Evolutionary conservation across 2,888 invertebrate species (phyloP), one percentile per base, ranked within the genome.

Genomic region (Panopea generosa): DNA sequence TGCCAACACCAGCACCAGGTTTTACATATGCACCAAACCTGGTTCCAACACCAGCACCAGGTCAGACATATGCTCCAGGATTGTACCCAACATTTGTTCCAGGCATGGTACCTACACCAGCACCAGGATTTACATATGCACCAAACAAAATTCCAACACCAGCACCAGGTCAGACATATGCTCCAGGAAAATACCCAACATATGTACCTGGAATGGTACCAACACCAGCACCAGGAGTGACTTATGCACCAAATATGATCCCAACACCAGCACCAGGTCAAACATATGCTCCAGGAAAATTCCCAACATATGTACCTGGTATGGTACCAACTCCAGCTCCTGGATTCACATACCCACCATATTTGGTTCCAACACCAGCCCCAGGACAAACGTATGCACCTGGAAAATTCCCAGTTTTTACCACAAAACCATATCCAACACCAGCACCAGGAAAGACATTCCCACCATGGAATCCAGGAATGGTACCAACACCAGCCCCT

Each of bases 1-100:
- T 66, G 14, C 75, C 75, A n/a, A 84, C 84, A 6, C 81, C 82
- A 6, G 70, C 65, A 4, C 84, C 84, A 57, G 83, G 83, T 24
- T 52, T 18, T 0, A 75, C 75, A 1, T 75, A 29, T 66, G 75
- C 75, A 9, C 75, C 75, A 56, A 60, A 77, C 62, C 45, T 52
- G 56, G 47, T 78, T 0, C 79, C 78, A 56, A 81, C 83, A 49
- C 80, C 77, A 63, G 78, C 67, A 16, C 82, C 82, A 73, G 80
- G 82, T 38, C 66, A 67, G 24, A 84, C 84, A 29, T 82, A 69
- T 59, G 71, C 71, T 24, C 79, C 80, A 53, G 70, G 69, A 0
- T 45, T 49, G 22, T 81, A 38, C 62, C 81, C 81, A 60, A 81
- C 81, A n/a, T 77, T 49, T 38, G 40, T 77, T 33, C 77, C 81